A percentile compares a stretch with the other conserved stretches of the same genome.
phyloP scores from a whole-genome alignment of 2,113 vertebrate species.

The Actenoides hombroni region DNA sequence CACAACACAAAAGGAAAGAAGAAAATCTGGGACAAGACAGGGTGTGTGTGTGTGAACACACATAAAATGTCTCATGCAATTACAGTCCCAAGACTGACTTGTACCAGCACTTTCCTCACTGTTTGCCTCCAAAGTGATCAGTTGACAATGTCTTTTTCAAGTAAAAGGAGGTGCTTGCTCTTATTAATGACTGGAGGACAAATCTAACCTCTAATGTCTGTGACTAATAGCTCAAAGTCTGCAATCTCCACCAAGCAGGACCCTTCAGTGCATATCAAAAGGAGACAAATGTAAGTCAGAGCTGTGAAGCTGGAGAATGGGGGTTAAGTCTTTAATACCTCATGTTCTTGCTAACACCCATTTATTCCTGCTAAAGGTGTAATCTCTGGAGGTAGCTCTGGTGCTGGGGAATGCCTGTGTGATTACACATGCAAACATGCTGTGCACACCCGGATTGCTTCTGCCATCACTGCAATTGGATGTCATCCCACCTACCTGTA shows the following conservation, averaged over 20 bases:
- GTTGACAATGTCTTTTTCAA: background rate
- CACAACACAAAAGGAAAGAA: background rate
- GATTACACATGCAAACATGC: background rate
- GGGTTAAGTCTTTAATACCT: background rate
- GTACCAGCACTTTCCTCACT: background rate
- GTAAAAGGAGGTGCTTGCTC: background rate
- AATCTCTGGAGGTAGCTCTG: background rate
- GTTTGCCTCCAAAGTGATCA: background rate
- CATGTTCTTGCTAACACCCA: rapidly evolving
- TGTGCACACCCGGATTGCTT: rapidly evolving
- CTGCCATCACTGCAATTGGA: background rate
- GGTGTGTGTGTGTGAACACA: background rate
- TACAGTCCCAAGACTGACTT: background rate
- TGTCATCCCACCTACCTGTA: background rate
- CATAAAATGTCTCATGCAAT: background rate
- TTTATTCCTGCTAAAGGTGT: background rate
- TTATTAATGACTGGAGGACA: background rate
- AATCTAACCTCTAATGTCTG: background rate
- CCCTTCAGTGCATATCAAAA: background rate
- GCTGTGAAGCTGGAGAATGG: background rate
- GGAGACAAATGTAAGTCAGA: background rate
- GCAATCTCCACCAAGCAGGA: background rate
- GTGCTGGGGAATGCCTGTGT: background rate
- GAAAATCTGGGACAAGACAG: background rate
- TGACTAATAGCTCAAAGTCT: background rate